Base-by-base conservation (phyloP, 2,113 vertebrate genomes). In the Cranoglanis bouderius region DNA sequence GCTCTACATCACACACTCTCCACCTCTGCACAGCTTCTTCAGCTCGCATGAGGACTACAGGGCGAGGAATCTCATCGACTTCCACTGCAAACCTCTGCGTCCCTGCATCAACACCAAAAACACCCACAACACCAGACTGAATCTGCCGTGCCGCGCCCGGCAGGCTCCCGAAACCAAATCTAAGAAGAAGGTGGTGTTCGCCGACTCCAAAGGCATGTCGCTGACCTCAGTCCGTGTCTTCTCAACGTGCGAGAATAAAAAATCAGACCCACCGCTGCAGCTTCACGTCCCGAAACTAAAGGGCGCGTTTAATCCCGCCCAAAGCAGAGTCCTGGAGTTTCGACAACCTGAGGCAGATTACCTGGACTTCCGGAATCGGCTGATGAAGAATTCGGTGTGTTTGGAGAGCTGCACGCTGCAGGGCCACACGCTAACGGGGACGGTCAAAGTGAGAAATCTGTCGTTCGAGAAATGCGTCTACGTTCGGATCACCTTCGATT, bases 161-260 rank as follows among this genome's bases (percentile, higher is more conserved):
- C 95, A 90, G 74, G 91, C 12, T 72, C 90, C 95, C 0, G 93
- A 94, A 82, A 85, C 91, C 85, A 95, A 94, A 67, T 89, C 92
- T 89, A 99, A 99, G 93, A 99, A 99, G 93, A 94, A 94, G 18
- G 98, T 99, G 3, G 97, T 98, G 91, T 99, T 99, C 74, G 98
- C 98, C 0, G 98, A 99, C 91, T 96, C 96, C 0, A 97, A 98
- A 89, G 98, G 98, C 18, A 96, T 99, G 88, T 97, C 98, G 0
- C 96, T 99, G 90, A 99, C 98, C 0, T 97, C 96, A 0, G 96
- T 99, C 87, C 98, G 97, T 18, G 94, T 98, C 89, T 99, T 99
- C 95, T 98, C 97, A 0, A 96, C 97, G 43, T 95, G 95, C 8
- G 98, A 97, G 18, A 97, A 98, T n/a, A 95, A 96, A 46, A 91